phyloP scores from a whole-genome alignment of 2,888 invertebrate species.

The Macrosoma leucophasiata region DNA sequence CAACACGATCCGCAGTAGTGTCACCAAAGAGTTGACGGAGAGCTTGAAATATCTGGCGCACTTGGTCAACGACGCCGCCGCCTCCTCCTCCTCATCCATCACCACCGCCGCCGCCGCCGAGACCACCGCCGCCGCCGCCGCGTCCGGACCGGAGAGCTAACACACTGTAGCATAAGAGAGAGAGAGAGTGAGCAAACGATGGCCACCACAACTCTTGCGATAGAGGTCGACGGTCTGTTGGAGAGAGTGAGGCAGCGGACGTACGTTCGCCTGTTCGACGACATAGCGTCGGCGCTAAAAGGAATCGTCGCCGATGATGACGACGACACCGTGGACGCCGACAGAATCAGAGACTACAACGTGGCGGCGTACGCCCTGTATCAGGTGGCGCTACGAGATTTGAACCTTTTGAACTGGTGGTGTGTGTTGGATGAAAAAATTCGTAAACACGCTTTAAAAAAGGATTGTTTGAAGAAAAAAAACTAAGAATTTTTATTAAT shows the following conservation, averaged over 20 bases:
- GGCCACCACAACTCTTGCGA: slow-evolving; percentile 1
- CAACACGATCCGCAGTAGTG: slow-evolving; percentile 2
- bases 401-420: slow-evolving; percentile 4
- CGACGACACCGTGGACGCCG: slow-evolving; percentile 2
- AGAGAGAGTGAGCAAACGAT: not conserved
- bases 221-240: slow-evolving; percentile 3
- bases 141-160: too few relatives aligned
- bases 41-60: slow-evolving; percentile 1
- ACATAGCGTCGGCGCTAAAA: slow-evolving; percentile 1
- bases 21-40: not conserved
- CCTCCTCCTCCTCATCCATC: too few relatives aligned
- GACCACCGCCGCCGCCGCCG: too few relatives aligned
- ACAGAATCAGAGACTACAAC: slow-evolving; percentile 5
- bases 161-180: too few relatives aligned
- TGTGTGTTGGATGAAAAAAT: slow-evolving; percentile 4
- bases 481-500: too few relatives aligned
- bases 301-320: not conserved
- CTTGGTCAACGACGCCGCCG: slow-evolving; percentile 2
- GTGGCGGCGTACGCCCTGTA: slow-evolving; percentile 4
- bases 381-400: slow-evolving; percentile 4
- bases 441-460: slow-evolving; percentile 2
- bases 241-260: slow-evolving; percentile 4
- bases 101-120: too few relatives aligned
- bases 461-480: too few relatives aligned
- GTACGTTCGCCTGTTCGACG: slow-evolving; percentile 1